Percentiles rank a stretch among this genome's conserved stretches.
Conservation (phyloP, 2,113 vertebrate genomes). For the human (Homo sapiens) region DNA sequence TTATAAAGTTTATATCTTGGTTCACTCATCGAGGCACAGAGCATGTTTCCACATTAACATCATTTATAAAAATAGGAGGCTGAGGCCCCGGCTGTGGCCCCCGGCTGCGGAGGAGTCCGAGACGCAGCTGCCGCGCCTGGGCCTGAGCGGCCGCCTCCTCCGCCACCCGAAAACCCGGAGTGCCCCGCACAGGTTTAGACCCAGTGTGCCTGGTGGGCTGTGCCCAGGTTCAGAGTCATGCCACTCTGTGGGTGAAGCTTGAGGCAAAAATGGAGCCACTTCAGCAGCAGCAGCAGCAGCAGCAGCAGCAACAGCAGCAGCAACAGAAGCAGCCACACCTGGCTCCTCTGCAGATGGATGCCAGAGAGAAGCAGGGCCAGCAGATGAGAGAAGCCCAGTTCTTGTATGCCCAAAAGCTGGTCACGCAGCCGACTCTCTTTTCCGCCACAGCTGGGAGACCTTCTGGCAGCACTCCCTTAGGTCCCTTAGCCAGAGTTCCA, state of each 20-base stretch:
- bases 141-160: no score
- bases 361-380: conserved; percentile 88
- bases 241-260: conserved; percentile 88
- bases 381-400: conserved; percentile 91
- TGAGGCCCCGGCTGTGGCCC: no score
- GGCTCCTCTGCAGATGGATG: conserved; percentile 90
- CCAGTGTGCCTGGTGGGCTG: conserved; percentile 73
- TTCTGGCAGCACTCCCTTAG: conserved; percentile 75
- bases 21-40: background rate
- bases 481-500: conserved; percentile 83
- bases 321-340: conserved; percentile 86
- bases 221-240: conserved; percentile 84
- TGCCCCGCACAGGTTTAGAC: conserved; percentile 50
- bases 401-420: conserved; percentile 90
- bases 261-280: conserved; percentile 94
- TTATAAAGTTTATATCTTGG: background rate
- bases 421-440: conserved; percentile 89
- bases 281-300: no score
- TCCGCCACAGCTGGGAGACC: conserved; percentile 85
- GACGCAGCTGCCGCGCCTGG: no score
- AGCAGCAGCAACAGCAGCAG: conserved; percentile 90
- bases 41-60: background rate
- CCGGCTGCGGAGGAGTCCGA: no score
- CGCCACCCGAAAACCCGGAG: no score
- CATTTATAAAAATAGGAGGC: background rate